Conservation (phyloP, 2,797 vertebrate species). For the Mareca strepera region DNA sequence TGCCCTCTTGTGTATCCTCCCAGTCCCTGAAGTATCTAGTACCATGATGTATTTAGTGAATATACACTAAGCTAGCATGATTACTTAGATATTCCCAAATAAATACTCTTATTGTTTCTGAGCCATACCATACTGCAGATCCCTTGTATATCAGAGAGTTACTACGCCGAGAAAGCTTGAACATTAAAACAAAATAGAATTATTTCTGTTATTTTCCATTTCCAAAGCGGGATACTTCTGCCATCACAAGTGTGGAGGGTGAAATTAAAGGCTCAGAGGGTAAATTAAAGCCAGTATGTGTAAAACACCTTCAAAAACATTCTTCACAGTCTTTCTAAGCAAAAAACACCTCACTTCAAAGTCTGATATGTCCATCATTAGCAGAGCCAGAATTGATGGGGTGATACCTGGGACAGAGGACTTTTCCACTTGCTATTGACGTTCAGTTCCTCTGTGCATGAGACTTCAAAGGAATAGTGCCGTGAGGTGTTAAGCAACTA, state of each 20-base stretch:
- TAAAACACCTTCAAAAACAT: constrained; percentile 33
- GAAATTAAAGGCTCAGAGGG: background rate
- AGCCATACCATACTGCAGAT: background rate
- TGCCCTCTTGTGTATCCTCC: background rate
- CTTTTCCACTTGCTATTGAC: constrained; percentile 4
- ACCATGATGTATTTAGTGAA: background rate
- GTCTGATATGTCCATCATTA: constrained; percentile 27
- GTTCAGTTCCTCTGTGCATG: background rate
- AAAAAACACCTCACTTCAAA: constrained; percentile 31
- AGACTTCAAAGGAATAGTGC: constrained; percentile 32
- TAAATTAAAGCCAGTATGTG: constrained; percentile 32
- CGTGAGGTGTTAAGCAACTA: constrained; percentile 39
- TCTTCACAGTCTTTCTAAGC: constrained; percentile 13
- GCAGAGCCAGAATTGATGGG: constrained; percentile 38
- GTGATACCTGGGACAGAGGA: background rate
- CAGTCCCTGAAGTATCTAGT: background rate
- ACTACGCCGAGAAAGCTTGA: background rate
- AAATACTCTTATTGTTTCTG: background rate
- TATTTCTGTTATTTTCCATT: background rate
- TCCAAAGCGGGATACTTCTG: background rate
- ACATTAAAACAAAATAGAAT: background rate
- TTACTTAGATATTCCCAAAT: background rate
- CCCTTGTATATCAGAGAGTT: background rate
- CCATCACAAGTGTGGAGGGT: background rate
- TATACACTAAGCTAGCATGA: background rate